Conservation (phyloP, 2,888 invertebrate species). For the Stramonita haemastoma region DNA sequence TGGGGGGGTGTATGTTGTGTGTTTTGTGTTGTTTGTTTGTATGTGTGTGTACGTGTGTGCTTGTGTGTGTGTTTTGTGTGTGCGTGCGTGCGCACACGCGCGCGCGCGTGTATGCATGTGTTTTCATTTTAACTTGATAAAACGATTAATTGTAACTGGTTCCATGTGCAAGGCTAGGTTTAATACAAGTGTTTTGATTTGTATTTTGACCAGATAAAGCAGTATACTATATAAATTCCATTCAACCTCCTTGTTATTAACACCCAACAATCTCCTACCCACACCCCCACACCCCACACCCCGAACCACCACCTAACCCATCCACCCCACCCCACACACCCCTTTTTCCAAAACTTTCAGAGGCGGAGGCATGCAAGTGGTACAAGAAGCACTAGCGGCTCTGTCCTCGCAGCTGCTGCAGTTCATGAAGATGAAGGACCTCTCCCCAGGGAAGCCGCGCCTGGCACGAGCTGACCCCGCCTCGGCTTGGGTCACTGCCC, state of each 20-base stretch:
- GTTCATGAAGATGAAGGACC: slow-evolving; percentile 58
- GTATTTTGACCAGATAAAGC: too few species aligned
- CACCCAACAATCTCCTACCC: background rate
- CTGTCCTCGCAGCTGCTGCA: slow-evolving; percentile 60
- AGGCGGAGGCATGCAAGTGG: slow-evolving; percentile 45
- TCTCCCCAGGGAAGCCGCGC: slow-evolving; percentile 55
- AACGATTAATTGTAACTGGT: too few species aligned
- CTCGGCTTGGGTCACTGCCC: slow-evolving; percentile 42
- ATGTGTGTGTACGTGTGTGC: background rate
- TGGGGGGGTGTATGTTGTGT: too few species aligned
- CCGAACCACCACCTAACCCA: background rate
- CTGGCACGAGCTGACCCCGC: slow-evolving; percentile 43
- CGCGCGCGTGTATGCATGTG: background rate
- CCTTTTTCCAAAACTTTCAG: background rate
- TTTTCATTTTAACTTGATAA: background rate
- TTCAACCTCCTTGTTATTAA: too few species aligned
- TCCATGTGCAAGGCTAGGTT: too few species aligned
- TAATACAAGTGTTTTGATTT: too few species aligned
- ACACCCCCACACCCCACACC: slow-evolving; percentile 4
- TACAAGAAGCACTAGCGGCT: slow-evolving; percentile 59
- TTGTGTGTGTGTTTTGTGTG: background rate
- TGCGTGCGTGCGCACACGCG: background rate
- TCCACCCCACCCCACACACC: background rate
- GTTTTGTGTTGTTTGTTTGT: background rate
- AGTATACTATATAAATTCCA: too few species aligned